Evolutionary conservation across 2,888 invertebrate genomes (phyloP).

Genomic region (Hypomecis atomaria): DNA sequence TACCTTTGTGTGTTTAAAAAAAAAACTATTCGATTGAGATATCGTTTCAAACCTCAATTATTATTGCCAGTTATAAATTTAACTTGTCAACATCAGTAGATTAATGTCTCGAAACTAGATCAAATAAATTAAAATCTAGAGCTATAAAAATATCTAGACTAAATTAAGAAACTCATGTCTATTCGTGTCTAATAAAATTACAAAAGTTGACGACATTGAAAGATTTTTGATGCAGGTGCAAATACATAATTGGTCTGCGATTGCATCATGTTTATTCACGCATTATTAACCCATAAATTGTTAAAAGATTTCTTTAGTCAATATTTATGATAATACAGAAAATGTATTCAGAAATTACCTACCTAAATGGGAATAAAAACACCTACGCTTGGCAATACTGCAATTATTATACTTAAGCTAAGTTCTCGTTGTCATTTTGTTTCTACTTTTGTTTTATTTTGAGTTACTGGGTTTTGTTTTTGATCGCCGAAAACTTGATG

Average conservation of each 20-base stretch:
- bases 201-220: constrained; percentile 28
- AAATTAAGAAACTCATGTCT: constrained; percentile 13
- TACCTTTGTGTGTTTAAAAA: too few species aligned
- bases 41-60: too few species aligned
- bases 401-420: constrained; percentile 6
- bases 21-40: too few species aligned
- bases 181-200: constrained; percentile 18
- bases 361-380: constrained; percentile 8
- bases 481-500: background rate
- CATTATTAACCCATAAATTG: background rate
- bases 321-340: constrained; percentile 1
- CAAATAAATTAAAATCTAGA: constrained; percentile 2
- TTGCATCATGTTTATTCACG: constrained; percentile 18
- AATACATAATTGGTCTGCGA: constrained; percentile 17
- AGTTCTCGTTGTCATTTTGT: constrained; percentile 8
- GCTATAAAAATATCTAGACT: constrained; percentile 19
- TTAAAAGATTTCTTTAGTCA: constrained; percentile 2
- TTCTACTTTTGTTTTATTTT: background rate
- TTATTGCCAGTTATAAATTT: background rate
- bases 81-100: background rate
- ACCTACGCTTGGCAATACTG: background rate
- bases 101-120: constrained; percentile 3
- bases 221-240: constrained; percentile 26
- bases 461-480: constrained; percentile 1
- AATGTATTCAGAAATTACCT: background rate